Base-by-base conservation (phyloP, 2,888 invertebrate species). In the Penaeus monodon region DNA sequence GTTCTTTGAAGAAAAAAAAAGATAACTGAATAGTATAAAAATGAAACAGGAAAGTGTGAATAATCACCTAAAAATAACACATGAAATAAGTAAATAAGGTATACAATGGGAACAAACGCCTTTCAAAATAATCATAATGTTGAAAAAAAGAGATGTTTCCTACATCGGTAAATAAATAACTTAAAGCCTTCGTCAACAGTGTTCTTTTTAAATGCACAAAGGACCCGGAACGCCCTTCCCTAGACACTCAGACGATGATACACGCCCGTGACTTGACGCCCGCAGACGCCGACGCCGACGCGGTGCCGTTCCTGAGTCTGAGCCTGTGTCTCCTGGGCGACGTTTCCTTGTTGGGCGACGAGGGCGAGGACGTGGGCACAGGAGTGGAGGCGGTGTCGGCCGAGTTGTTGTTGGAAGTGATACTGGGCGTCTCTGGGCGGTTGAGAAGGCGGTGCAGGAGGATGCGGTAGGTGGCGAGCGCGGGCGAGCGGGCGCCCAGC, bases 401-500 rank as follows among this genome's bases (percentile, higher is more conserved):
- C 27, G 76, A 65, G 17, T 20, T 81, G 81, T 27, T 44, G 49
- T 74, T 81, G 81, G 81, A 74, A 12, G 44, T n/a, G 24, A 20
- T 74, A 29, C 74, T 44, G 29, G 76, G 74, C 57, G 76, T 84
- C 14, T 57, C 57, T 1, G 74, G 38, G 1, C 29, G 81, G 66
- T n/a, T 64, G 66, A 80, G 65, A 12, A 86, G 81, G 49, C 86
- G 86, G 57, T 86, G 86, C 10, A 81, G 65, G 22, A 86, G 66
- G 68, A 86, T 86, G n/a, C 86, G 86, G 81, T 86, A 86, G 57
- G 86, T 86, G n/a, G 81, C 86, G 14, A 86, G 73, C 17, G 86
- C 64, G 27, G 86, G 86, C 8, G 86, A 86, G 20, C 86, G 86
- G 14, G 86, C 86, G 20, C 86, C 86, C 66, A 81, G 38, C 49